Evolutionary conservation across 2,888 invertebrate species (phyloP).

Genomic region (Cephus runcator): DNA sequence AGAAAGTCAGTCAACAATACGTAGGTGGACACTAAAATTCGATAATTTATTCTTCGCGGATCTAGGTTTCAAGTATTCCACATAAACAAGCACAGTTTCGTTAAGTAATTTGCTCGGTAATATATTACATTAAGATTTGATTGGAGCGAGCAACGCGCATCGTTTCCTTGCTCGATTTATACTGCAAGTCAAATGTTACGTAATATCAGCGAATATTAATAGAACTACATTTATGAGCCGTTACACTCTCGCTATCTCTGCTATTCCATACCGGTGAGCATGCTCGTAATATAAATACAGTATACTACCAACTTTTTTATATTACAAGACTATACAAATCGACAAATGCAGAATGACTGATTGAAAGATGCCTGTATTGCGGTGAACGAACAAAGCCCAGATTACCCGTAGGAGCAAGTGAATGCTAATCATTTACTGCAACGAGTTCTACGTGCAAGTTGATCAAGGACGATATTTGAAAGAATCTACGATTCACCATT

Average conservation of each 20-base stretch:
- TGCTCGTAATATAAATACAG: neutral
- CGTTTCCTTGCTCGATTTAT: neutral
- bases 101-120: neutral
- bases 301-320: neutral
- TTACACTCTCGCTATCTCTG: neutral
- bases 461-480: neutral
- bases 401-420: neutral
- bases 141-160: neutral
- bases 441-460: neutral
- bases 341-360: neutral
- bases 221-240: neutral
- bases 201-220: neutral
- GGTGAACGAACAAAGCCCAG: neutral
- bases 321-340: neutral
- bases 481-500: neutral
- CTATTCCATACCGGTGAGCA: neutral
- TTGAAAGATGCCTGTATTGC: neutral
- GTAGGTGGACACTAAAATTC: neutral
- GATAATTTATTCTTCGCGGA: neutral
- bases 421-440: neutral
- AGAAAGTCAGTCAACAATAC: neutral
- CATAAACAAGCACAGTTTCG: neutral
- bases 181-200: neutral
- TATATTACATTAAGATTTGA: neutral
- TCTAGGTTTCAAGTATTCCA: neutral